Evolutionary conservation across 2,888 invertebrate species (phyloP), one percentile per base, ranked within the genome.

Genomic region (Tiphia femorata): DNA sequence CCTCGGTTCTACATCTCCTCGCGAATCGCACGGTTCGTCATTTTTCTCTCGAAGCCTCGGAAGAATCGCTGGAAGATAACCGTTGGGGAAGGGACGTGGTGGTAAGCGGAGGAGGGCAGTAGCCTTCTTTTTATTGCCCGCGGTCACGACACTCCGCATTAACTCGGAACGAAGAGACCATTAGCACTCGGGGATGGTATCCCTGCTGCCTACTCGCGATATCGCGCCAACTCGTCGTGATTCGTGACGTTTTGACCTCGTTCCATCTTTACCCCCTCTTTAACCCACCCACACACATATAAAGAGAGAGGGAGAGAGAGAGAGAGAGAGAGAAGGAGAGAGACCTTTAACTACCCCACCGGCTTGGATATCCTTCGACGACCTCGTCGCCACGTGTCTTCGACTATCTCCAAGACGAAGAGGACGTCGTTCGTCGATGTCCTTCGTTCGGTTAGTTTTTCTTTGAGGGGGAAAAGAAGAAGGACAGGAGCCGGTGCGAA

Each of bases 101-200:
- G n/a, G n/a, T n/a, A n/a, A n/a, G n/a, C n/a, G n/a, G n/a, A n/a
- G n/a, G n/a, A n/a, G n/a, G n/a, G n/a, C n/a, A n/a, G n/a, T n/a
- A n/a, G n/a, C n/a, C n/a, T n/a, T n/a, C n/a, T 54, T 49, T 54
- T 54, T 49, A 54, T 43, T 38, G 35, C 25, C 42, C 1, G 3
- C 25, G 20, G 41, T 33, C 33, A 35, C 49, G 42, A 21, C 35
- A 42, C 12, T 6, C n/a, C 33, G 44, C 25, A 42, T 35, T 42
- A 33, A 42, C 42, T 41, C 23, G 20, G 21, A 16, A 4, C n/a
- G n/a, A n/a, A n/a, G n/a, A n/a, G n/a, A n/a, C 49, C 35, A 49
- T 49, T 49, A 49, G 21, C 49, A 20, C 20, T n/a, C 10, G 5
- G 5, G 27, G 16, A 2, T 33, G 12, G 41, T 38, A 19, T 37